A percentile compares a stretch with the other conserved stretches of the same genome.
Conservation (phyloP, 2,888 invertebrate genomes). For the Schizaphis graminum region DNA sequence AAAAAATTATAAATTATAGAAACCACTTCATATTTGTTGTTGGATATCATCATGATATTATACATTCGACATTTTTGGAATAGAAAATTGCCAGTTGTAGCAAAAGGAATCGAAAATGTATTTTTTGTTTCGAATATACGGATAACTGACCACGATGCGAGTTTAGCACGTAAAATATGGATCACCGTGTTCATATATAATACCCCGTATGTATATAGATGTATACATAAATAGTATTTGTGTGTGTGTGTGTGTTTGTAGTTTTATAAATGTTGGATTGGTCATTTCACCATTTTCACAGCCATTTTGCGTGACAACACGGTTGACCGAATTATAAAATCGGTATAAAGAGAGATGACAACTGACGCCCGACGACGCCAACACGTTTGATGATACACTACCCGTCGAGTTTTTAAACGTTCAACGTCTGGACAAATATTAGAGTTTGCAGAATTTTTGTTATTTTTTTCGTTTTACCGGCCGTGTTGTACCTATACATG, state of each 20-base stretch:
- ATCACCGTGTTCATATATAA: not conserved
- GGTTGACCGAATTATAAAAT: not conserved
- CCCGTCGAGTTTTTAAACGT: not conserved
- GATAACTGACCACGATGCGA: not conserved
- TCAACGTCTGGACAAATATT: not conserved
- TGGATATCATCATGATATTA: too few relatives aligned
- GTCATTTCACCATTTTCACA: not conserved
- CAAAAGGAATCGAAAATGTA: not conserved
- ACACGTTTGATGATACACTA: not conserved
- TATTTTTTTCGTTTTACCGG: not conserved
- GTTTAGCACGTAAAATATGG: not conserved
- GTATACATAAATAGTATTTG: not conserved
- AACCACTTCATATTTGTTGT: not conserved
- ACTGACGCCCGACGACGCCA: not conserved
- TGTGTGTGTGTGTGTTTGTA: not conserved
- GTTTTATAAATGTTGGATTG: slow-evolving; percentile 14
- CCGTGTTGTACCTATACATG: accelerated
- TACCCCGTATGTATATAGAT: not conserved
- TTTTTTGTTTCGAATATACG: not conserved
- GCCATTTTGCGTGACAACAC: not conserved
- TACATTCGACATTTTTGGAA: not conserved
- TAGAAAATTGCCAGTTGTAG: not conserved
- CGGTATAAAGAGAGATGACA: slow-evolving; percentile 21
- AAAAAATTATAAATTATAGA: too few relatives aligned
- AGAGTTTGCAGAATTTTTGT: not conserved